A percentile compares a stretch with the other conserved stretches of the same genome.
Conservation (phyloP, 2,888 invertebrate species). For the Limenitis camilla region DNA sequence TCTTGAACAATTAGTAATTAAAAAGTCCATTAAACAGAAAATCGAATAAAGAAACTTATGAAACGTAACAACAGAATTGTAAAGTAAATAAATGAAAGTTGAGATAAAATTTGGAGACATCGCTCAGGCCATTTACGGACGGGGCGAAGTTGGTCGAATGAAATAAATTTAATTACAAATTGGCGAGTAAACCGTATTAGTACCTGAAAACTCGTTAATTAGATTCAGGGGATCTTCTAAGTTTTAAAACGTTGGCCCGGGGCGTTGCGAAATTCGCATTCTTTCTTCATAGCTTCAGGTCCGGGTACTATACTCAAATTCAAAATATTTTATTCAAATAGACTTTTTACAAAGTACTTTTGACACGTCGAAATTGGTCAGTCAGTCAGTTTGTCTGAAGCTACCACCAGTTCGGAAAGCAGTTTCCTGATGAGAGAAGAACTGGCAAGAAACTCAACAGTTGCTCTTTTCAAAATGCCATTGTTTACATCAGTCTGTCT, state of each 20-base stretch:
- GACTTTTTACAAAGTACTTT: too few species aligned
- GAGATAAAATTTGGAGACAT: constrained; percentile 5
- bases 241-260: constrained; percentile 29
- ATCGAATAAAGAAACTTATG: constrained; percentile 13
- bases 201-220: constrained; percentile 30
- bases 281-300: neutral
- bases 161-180: constrained; percentile 33
- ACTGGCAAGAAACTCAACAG: too few species aligned
- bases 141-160: constrained; percentile 23
- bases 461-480: too few species aligned
- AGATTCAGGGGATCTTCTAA: constrained; percentile 28
- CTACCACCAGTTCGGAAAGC: too few species aligned
- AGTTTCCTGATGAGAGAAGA: too few species aligned
- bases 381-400: too few species aligned
- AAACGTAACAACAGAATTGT: constrained; percentile 8
- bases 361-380: too few species aligned
- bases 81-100: constrained; percentile 15
- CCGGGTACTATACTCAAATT: too few species aligned
- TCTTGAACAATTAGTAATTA: too few species aligned
- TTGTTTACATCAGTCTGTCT: too few species aligned
- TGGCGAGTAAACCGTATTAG: constrained; percentile 21
- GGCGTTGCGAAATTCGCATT: constrained; percentile 16
- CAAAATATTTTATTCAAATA: too few species aligned
- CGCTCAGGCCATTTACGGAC: constrained; percentile 16
- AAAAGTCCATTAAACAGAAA: neutral